Conservation (phyloP, 1,140 invertebrate genomes). For the Samia ricini region DNA sequence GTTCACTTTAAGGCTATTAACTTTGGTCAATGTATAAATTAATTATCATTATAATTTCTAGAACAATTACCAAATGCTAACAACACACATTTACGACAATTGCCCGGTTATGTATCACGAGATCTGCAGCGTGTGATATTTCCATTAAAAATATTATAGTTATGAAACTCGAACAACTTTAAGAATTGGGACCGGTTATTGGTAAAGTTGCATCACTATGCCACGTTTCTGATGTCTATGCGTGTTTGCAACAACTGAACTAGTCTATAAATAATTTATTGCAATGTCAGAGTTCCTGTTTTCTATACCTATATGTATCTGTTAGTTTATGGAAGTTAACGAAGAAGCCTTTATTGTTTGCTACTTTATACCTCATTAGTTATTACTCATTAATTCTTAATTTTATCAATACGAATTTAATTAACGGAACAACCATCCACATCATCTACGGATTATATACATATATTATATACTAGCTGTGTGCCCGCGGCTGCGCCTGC, state of each 20-base stretch:
- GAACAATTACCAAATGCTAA: constrained; percentile 19
- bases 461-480: too few species aligned
- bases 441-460: too few species aligned
- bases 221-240: constrained; percentile 13
- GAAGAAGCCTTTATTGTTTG: background rate
- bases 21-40: constrained; percentile 8
- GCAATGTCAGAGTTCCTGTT: background rate
- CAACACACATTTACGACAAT: constrained; percentile 3
- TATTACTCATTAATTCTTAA: too few species aligned
- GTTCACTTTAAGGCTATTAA: background rate
- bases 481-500: too few species aligned
- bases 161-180: constrained; percentile 22
- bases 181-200: constrained; percentile 28
- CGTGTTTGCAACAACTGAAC: constrained; percentile 13
- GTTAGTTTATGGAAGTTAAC: background rate
- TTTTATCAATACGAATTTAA: too few species aligned
- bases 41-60: constrained; percentile 14
- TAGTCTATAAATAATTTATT: constrained; percentile 15
- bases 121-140: constrained; percentile 15
- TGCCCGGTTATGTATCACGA: constrained; percentile 8
- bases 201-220: constrained; percentile 27
- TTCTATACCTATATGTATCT: background rate
- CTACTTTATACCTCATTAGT: background rate
- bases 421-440: too few species aligned
- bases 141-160: constrained; percentile 18